Percentiles rank a stretch among this genome's conserved stretches.
These are phyloP conservation scores for Tachina grossa DNA, from an alignment of 2,888 invertebrate species.

Conservation along the genomic window DNA sequence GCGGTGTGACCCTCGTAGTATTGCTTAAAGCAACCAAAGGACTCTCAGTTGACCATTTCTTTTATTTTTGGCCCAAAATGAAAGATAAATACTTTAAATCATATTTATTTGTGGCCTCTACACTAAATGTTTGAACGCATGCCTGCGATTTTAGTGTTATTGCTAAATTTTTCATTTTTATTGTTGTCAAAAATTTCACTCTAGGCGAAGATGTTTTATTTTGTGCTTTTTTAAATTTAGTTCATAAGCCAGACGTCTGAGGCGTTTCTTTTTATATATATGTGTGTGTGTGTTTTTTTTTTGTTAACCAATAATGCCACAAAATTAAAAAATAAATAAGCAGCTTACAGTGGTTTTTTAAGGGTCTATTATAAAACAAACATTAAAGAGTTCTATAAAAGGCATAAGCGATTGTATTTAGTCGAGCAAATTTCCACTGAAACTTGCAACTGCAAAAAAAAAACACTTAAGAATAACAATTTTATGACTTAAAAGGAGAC, in stretches of 20 bases:
- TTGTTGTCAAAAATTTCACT: not conserved
- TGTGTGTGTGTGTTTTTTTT: not conserved
- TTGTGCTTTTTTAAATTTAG: not conserved
- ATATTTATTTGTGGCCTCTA: not conserved
- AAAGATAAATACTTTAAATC: not conserved
- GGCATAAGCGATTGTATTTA: no score
- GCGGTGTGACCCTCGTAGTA: not conserved
- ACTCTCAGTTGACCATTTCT: not conserved
- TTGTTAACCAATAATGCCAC: not conserved
- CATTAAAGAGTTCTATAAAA: no score
- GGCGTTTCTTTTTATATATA: not conserved
- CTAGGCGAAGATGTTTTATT: not conserved
- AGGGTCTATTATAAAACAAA: not conserved
- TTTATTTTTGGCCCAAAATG: not conserved
- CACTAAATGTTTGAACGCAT: not conserved
- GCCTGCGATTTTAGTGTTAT: not conserved
- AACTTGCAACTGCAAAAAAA: no score
- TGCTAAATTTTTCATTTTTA: not conserved
- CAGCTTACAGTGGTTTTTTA: not conserved
- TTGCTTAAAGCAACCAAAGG: not conserved
- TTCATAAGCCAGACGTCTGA: constrained; percentile 1
- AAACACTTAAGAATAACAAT: no score
- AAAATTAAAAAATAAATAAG: not conserved
- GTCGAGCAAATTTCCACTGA: no score
- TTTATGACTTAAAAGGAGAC: no score